These are phyloP conservation scores for Propithecus perrieri DNA, from an alignment of 2,797 vertebrate species.

Conservation along the genomic window DNA sequence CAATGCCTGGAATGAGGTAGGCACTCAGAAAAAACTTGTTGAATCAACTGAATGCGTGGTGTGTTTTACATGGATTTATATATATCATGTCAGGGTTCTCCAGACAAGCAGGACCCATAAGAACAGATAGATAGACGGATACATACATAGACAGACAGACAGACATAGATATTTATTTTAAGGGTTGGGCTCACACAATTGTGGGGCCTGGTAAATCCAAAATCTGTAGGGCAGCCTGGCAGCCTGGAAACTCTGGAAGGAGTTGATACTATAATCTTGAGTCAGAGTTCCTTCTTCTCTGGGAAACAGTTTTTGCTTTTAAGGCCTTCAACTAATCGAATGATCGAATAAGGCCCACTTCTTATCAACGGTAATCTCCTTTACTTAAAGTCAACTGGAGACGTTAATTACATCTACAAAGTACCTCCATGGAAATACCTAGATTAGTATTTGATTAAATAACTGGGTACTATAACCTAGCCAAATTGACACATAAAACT, in stretches of 20 bases:
- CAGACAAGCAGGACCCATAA: background rate
- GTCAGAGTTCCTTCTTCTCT: background rate
- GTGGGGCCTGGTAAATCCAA: background rate
- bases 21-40: background rate
- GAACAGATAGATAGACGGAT: too few relatives aligned
- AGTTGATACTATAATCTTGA: background rate
- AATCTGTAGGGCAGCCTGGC: background rate
- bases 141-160: background rate
- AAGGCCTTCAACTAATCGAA: background rate
- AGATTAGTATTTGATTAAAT: background rate
- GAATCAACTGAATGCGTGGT: background rate
- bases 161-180: background rate
- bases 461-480: background rate
- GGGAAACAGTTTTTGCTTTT: background rate
- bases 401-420: background rate
- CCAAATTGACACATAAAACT: background rate
- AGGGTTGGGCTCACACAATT: background rate
- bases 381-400: background rate
- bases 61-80: background rate
- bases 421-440: background rate
- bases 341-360: background rate
- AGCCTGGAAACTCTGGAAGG: background rate
- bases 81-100: background rate
- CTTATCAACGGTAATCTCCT: background rate
- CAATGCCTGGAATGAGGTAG: background rate